Base-by-base conservation (phyloP, 1,140 invertebrate genomes). In the Drosophila ananassae region DNA sequence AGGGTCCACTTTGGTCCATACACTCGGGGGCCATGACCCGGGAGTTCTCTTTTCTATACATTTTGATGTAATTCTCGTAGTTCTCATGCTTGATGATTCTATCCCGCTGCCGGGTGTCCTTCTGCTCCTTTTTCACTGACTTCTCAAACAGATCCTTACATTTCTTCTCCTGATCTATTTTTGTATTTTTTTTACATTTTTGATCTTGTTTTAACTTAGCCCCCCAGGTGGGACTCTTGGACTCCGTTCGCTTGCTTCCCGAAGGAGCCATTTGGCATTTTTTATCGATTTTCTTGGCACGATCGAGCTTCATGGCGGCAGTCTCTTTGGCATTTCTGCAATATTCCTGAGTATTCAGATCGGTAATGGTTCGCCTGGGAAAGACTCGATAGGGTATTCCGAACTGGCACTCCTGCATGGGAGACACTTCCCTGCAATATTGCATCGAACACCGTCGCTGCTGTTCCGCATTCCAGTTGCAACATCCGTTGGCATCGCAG, bases 271-370 rank as follows among this genome's bases (percentile, higher is more conserved):
- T 44, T 44, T 21, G 41, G 5, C 17, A 8, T 17, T 21, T 44
- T 17, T 21, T 13, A 0, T 37, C 58, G 7, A 9, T 2, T 13
- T 9, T 10, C 25, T 17, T 2, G 1, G 10, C 7, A 24, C 63
- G 50, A 17, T 46, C n/a, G 3, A 25, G 34, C 3, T n/a, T 1
- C 10, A 25, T 2, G 7, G 13, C 8, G 1, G 37, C 0, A 10
- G 32, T n/a, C 17, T 58, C 53, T 7, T 28, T 28, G 7, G 25
- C 25, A 25, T 39, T 32, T 1, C 58, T 37, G n/a, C 55, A 73
- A 5, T 41, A 60, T 0, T 32, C 34, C 2, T 77, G 8, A 0
- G 68, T 82, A 13, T 82, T 60, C 0, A 82, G 44, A 28, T 81
- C 79, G 3, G 79, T 69, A 2, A n/a, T 39, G 9, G 34, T 44